A percentile compares a stretch with the other conserved stretches of the same genome.
Conservation (phyloP, 1,140 invertebrate species). For the Ips typographus region DNA sequence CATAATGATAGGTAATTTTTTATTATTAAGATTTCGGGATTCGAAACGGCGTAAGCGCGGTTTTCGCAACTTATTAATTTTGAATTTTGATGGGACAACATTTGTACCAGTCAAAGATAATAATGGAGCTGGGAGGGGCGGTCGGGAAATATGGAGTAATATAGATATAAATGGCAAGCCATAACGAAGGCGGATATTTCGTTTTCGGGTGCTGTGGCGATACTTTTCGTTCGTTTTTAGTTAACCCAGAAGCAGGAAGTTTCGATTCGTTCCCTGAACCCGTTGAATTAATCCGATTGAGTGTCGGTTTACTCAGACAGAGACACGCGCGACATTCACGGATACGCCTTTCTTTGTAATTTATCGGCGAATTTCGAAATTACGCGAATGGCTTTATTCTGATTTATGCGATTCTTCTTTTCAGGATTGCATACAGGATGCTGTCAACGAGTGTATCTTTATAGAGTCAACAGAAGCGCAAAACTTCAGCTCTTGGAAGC, state of each 20-base stretch:
- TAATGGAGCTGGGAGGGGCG: conserved; percentile 25
- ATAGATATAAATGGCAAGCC: conserved; percentile 28
- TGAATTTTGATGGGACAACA: conserved; percentile 37
- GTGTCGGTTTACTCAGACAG: conserved; percentile 17
- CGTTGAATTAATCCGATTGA: neutral
- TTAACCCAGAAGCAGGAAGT: neutral
- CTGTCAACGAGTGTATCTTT: conserved; percentile 2
- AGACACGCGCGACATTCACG: conserved; percentile 11
- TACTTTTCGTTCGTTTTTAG: neutral
- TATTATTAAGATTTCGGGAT: conserved; percentile 45
- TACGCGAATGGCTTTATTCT: conserved; percentile 34
- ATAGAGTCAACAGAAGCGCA: neutral
- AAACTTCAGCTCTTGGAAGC: too few relatives aligned
- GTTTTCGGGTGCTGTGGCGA: conserved; percentile 5
- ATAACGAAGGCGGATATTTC: conserved; percentile 23
- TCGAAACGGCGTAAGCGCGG: conserved; percentile 41
- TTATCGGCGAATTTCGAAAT: conserved; percentile 33
- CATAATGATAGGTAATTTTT: conserved; percentile 46
- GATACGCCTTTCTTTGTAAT: conserved; percentile 27
- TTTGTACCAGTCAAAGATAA: conserved; percentile 40
- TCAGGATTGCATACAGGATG: conserved; percentile 27
- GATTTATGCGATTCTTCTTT: conserved; percentile 31
- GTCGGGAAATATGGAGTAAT: conserved; percentile 13
- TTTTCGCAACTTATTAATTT: conserved; percentile 41
- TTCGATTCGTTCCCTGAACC: neutral